A percentile compares a stretch with the other conserved stretches of the same genome.
Evolutionary conservation across 37 sponge, comb jelly and placozoan species (phyloP).

Genomic region (Halisarca cf. caerulea): DNA sequence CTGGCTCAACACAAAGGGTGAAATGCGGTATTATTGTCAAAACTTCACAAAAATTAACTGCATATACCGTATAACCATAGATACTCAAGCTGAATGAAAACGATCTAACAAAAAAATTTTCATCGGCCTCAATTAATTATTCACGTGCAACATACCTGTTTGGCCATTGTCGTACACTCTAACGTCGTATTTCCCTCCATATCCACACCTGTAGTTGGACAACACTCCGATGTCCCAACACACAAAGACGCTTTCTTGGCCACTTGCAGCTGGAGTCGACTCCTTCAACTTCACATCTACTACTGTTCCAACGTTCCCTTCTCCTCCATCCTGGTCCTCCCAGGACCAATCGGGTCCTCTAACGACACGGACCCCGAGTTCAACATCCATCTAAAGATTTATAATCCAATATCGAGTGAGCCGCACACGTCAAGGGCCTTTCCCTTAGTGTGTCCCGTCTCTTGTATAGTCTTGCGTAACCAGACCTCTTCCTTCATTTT

Average conservation of each 20-base stretch:
- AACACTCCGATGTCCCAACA: conserved; percentile 84
- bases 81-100: too few relatives aligned
- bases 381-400: conserved; percentile 37
- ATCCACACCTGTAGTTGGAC: conserved; percentile 71
- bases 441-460: too few relatives aligned
- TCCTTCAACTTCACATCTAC: conserved; percentile 46
- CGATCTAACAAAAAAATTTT: too few relatives aligned
- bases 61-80: too few relatives aligned
- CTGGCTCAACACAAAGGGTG: too few relatives aligned
- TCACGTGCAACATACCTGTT: conserved; percentile 60
- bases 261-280: neutral
- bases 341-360: conserved; percentile 91
- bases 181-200: conserved; percentile 66
- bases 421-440: too few relatives aligned
- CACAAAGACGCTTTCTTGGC: conserved; percentile 60
- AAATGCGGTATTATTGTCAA: too few relatives aligned
- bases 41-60: too few relatives aligned
- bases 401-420: too few relatives aligned
- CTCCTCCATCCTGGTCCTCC: conserved; percentile 84
- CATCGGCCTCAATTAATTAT: too few relatives aligned
- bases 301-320: conserved; percentile 78
- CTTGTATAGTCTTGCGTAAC: too few relatives aligned
- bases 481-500: too few relatives aligned
- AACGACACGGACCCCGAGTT: conserved; percentile 69
- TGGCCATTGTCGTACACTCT: conserved; percentile 59